Conservation (phyloP, 2,888 invertebrate genomes). For the Pteria penguin region DNA sequence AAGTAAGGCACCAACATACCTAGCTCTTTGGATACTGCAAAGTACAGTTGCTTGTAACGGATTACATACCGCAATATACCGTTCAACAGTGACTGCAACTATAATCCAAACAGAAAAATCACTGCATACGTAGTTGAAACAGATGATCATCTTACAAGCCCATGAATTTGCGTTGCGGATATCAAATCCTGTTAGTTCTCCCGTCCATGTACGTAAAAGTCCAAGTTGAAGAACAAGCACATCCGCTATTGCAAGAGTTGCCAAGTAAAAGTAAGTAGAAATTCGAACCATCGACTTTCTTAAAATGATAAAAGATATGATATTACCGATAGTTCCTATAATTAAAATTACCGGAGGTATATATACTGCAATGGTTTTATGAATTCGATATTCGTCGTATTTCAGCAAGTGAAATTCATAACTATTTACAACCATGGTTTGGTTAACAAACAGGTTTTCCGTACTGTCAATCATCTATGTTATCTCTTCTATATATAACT, state of each 20-base stretch:
- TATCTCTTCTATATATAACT: no score
- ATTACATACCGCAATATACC: slow-evolving; percentile 77
- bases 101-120: slow-evolving; percentile 78
- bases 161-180: slow-evolving; percentile 67
- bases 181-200: slow-evolving; percentile 70
- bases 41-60: slow-evolving; percentile 75
- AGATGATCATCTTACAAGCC: slow-evolving; percentile 73
- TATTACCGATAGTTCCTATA: slow-evolving; percentile 79
- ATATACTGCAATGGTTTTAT: slow-evolving; percentile 65
- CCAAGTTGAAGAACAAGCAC: slow-evolving; percentile 76
- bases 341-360: slow-evolving; percentile 76
- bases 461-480: no score
- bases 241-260: slow-evolving; percentile 76
- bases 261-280: slow-evolving; percentile 78
- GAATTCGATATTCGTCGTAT: slow-evolving; percentile 51
- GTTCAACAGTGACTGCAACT: slow-evolving; percentile 77
- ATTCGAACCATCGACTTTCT: slow-evolving; percentile 74
- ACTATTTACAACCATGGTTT: slow-evolving; percentile 3
- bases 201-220: slow-evolving; percentile 75
- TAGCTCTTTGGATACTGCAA: slow-evolving; percentile 62
- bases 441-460: no score
- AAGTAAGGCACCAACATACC: slow-evolving; percentile 61
- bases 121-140: slow-evolving; percentile 73
- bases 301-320: slow-evolving; percentile 75
- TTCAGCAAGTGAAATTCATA: slow-evolving; percentile 16